Evolutionary conservation across 37 sponge, comb jelly and placozoan genomes (phyloP).

Genomic region (Crambe crambe): DNA sequence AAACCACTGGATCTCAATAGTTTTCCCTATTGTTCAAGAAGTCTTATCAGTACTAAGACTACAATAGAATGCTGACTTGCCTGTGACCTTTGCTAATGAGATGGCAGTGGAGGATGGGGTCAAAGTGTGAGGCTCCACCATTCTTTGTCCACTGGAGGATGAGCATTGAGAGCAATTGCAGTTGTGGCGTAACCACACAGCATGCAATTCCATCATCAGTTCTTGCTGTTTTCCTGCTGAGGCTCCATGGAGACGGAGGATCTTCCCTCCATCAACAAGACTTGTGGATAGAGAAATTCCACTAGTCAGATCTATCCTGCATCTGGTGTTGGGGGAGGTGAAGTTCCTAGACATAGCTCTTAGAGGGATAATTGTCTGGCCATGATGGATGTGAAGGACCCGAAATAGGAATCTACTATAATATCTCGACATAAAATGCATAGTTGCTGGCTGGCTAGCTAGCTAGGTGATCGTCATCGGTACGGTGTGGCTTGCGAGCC

Average conservation of each 20-base stretch:
- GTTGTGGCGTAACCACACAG: conserved; percentile 56
- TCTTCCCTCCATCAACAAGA: background rate
- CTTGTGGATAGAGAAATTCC: background rate
- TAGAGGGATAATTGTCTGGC: too few species aligned
- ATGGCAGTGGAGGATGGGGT: background rate
- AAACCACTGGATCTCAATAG: background rate
- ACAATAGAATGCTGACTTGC: background rate
- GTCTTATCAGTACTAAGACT: too few species aligned
- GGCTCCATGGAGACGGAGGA: background rate
- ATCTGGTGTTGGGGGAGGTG: too few species aligned
- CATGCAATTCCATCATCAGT: conserved; percentile 1
- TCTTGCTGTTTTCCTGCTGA: background rate
- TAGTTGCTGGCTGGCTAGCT: too few species aligned
- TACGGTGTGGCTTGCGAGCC: too few species aligned
- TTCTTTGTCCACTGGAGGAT: conserved; percentile 16
- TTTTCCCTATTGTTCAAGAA: background rate
- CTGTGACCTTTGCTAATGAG: background rate
- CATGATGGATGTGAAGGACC: too few species aligned
- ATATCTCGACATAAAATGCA: too few species aligned
- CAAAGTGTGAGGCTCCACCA: background rate
- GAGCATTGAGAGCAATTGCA: conserved; percentile 42
- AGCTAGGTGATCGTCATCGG: too few species aligned
- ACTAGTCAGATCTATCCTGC: too few species aligned
- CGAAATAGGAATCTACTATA: too few species aligned
- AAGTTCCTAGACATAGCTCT: too few species aligned